Evolutionary conservation across 2,113 vertebrate genomes (phyloP).

Genomic region (Elephantulus edwardii): DNA sequence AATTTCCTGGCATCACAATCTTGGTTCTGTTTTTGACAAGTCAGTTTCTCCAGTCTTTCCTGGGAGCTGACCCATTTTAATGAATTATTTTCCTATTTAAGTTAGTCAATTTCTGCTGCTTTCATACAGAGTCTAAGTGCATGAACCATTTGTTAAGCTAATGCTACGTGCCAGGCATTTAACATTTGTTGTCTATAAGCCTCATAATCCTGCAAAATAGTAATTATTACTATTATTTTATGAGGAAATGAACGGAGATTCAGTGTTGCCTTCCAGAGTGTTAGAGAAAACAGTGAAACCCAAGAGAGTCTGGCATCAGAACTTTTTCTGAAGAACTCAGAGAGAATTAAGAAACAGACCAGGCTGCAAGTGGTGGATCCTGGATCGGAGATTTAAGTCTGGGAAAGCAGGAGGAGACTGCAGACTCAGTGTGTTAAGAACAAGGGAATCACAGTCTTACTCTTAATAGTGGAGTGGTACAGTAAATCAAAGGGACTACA

Average conservation of each 20-base stretch:
- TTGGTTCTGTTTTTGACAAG: neutral
- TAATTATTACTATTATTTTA: neutral
- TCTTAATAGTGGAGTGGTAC: neutral
- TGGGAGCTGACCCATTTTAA: neutral
- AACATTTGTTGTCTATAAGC: neutral
- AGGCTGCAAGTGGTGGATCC: neutral
- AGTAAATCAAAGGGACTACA: slow-evolving; percentile 49
- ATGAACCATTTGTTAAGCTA: neutral
- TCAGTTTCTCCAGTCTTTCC: neutral
- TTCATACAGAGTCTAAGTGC: neutral
- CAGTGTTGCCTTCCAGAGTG: neutral
- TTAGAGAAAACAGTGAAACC: neutral
- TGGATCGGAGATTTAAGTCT: slow-evolving; percentile 13
- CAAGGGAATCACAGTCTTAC: neutral
- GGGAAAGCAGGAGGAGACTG: neutral
- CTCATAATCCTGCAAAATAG: neutral
- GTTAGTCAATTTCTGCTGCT: neutral
- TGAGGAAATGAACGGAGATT: neutral
- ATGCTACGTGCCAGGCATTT: neutral
- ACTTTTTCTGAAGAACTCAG: neutral
- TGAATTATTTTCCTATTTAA: neutral
- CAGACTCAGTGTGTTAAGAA: slow-evolving; percentile 11
- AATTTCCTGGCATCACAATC: neutral
- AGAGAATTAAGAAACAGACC: neutral
- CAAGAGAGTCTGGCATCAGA: slow-evolving; percentile 21